A percentile compares a stretch with the other conserved stretches of the same genome.
phyloP scores from a whole-genome alignment of 2,797 vertebrate species.

The Girardinus metallicus region DNA sequence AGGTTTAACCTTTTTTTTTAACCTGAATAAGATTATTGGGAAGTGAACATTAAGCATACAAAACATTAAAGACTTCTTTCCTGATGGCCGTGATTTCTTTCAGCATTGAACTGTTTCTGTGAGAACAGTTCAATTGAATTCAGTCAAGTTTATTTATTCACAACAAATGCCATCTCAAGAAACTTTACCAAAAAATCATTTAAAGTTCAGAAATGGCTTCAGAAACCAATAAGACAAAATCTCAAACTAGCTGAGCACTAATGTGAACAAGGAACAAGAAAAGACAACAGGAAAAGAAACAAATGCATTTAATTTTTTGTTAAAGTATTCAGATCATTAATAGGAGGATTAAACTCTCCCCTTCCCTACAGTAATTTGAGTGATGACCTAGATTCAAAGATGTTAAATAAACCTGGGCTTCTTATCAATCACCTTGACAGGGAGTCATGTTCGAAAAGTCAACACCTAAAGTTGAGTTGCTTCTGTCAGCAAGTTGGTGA shows the following conservation, averaged over 20 bases:
- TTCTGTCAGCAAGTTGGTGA: conserved; percentile 34
- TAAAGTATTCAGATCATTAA: background rate
- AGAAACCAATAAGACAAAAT: background rate
- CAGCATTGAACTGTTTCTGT: background rate
- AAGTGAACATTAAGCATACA: background rate
- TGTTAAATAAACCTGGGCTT: background rate
- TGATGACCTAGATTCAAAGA: background rate
- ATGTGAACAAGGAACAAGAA: background rate
- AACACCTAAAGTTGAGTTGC: conserved; percentile 30
- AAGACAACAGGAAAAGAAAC: background rate
- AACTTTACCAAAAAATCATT: too few relatives aligned
- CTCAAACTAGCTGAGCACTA: background rate
- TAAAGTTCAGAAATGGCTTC: background rate
- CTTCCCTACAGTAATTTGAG: background rate
- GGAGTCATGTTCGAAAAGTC: conserved; percentile 22
- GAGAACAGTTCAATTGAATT: too few relatives aligned
- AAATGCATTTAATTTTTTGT: background rate
- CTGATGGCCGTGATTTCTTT: background rate
- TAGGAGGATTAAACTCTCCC: background rate
- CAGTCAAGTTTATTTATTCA: too few relatives aligned
- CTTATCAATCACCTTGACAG: background rate
- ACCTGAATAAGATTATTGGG: background rate
- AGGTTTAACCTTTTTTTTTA: background rate
- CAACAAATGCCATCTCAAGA: too few relatives aligned
- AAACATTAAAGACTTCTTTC: background rate